Percentiles rank a stretch among this genome's conserved stretches.
Evolutionary conservation across 2,888 invertebrate species (phyloP).

Genomic region (Acrocera orbiculus): DNA sequence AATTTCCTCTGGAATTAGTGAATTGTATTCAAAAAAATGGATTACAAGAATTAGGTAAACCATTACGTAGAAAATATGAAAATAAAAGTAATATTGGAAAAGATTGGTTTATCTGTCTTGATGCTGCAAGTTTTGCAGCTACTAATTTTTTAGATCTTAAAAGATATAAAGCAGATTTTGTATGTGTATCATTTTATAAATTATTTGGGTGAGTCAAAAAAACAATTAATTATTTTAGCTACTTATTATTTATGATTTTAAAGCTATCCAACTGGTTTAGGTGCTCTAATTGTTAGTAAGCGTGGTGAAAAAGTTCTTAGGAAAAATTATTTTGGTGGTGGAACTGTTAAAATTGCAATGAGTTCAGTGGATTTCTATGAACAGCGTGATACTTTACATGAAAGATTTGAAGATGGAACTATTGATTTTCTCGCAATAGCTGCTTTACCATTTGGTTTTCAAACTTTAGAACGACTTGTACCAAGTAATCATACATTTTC

Average conservation of each 20-base stretch:
- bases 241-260: background rate
- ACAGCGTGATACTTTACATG: constrained; percentile 45
- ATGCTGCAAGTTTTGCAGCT: constrained; percentile 68
- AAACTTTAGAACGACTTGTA: constrained; percentile 45
- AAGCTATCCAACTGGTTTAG: constrained; percentile 79
- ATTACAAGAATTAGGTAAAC: constrained; percentile 16
- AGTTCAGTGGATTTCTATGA: constrained; percentile 53
- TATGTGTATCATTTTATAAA: constrained; percentile 89
- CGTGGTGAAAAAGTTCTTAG: constrained; percentile 26
- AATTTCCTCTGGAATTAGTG: constrained; percentile 67
- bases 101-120: constrained; percentile 58
- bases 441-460: constrained; percentile 66
- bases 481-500: constrained; percentile 28
- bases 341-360: constrained; percentile 74
- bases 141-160: constrained; percentile 63
- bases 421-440: constrained; percentile 70
- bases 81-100: constrained; percentile 14
- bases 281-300: constrained; percentile 59
- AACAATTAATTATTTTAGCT: background rate
- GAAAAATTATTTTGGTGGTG: constrained; percentile 80
- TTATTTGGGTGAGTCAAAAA: constrained; percentile 46
- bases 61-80: background rate
- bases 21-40: constrained; percentile 45
- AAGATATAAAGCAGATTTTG: constrained; percentile 64
- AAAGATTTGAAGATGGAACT: constrained; percentile 92